A percentile compares a stretch with the other conserved stretches of the same genome.
phyloP scores from a whole-genome alignment of 2,888 invertebrate genomes.

The Protonemura montana region DNA sequence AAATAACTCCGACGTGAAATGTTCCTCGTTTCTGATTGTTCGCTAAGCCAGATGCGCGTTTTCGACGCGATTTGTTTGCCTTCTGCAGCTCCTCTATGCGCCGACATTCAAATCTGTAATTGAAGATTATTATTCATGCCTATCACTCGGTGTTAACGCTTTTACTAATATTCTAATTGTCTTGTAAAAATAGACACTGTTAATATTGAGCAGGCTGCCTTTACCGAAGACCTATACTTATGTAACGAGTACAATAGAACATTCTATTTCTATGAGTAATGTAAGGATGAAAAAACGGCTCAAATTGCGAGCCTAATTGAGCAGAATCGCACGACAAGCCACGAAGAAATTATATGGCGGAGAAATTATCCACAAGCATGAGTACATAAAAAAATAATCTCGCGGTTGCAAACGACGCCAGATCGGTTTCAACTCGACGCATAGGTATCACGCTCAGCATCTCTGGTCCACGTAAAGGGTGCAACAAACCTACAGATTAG shows the following conservation, averaged over 20 bases:
- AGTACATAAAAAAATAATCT: background rate
- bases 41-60: background rate
- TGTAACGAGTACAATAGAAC: background rate
- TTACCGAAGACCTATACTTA: background rate
- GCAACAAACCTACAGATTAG: background rate
- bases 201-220: background rate
- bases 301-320: background rate
- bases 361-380: background rate
- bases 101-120: background rate
- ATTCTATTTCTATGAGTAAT: background rate
- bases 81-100: background rate
- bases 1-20: background rate
- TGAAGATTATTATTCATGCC: background rate
- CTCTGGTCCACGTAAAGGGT: background rate
- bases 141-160: background rate
- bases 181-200: background rate
- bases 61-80: background rate
- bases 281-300: background rate
- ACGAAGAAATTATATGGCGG: background rate
- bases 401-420: background rate
- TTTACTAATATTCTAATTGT: slow-evolving; percentile 2
- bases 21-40: background rate
- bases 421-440: background rate
- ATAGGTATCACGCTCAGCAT: background rate
- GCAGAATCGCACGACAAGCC: background rate